phyloP scores from a whole-genome alignment of 1,140 invertebrate genomes.

The Chymomyza costata region DNA sequence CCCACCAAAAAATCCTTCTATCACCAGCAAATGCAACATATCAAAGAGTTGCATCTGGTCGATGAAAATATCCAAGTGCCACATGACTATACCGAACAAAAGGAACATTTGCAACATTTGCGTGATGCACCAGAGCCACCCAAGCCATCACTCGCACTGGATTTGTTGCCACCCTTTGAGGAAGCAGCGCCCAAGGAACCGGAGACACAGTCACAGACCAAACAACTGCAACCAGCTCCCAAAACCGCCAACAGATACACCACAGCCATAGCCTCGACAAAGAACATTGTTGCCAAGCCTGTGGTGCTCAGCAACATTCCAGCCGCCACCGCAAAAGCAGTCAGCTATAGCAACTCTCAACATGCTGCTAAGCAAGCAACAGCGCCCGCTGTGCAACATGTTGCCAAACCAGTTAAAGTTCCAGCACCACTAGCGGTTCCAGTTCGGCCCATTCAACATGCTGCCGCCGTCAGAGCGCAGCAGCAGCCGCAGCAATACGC shows the following conservation, averaged over 20 bases:
- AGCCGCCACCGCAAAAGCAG: too few species aligned
- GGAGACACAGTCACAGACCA: conserved; percentile 1
- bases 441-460: conserved; percentile 1
- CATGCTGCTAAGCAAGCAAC: neutral
- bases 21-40: conserved; percentile 33
- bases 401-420: neutral
- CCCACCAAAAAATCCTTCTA: conserved; percentile 59
- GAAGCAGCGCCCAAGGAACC: conserved; percentile 12
- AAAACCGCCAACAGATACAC: neutral
- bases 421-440: neutral
- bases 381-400: neutral
- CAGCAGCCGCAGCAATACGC: conserved; percentile 4
- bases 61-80: conserved; percentile 4
- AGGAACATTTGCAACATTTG: too few species aligned
- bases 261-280: neutral
- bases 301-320: neutral
- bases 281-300: conserved; percentile 10
- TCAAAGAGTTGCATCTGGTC: conserved; percentile 12
- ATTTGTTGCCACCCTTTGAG: conserved; percentile 54
- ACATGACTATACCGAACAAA: conserved; percentile 8
- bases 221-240: conserved; percentile 19
- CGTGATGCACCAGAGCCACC: conserved; percentile 23
- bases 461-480: neutral
- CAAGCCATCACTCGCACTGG: conserved; percentile 35
- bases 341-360: neutral